Evolutionary conservation across 2,113 vertebrate genomes (phyloP), one percentile per base, ranked within the genome.

Genomic region (Alces alces): DNA sequence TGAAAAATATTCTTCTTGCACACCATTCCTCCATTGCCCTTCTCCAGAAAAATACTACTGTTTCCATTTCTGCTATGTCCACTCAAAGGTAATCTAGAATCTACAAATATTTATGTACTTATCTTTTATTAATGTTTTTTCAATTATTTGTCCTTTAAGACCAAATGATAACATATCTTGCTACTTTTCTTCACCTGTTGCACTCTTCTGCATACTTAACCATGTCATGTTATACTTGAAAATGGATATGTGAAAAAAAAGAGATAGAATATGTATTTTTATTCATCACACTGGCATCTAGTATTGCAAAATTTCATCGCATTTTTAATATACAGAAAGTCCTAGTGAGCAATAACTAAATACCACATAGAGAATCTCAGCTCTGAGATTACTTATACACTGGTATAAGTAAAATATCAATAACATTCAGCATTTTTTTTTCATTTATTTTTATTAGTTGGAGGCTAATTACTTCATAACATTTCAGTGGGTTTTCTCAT

Each of bases 1-100:
- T 85, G 36, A 84, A 76, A 97, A 80, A 4, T 30, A 79, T 55
- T n/a, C 39, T 83, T 78, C 83, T 95, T 89, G n/a, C 16, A 57
- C 2, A 7, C 27, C 60, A 61, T 27, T 21, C 30, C 8, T 88
- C 6, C 54, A 66, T 19, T 25, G 3, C 33, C 80, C 52, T 94
- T 94, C 23, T 57, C 52, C 80, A 36, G 86, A 58, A 97, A 15
- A 58, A 60, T 36, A 15, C 19, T 54, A 55, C 36, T 87, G 2
- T 73, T 87, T 91, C 66, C 21, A n/a, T 94, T 58, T 93, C 47
- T 91, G 47, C 30, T 94, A 15, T 73, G 11, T 66, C 50, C 36
- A 95, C 85, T 96, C 93, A 97, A 86, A 95, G 58, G n/a, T 85
- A 84, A 84, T 82, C 43, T 94, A 58, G 50, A 10, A 25, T 92